These are phyloP conservation scores for Miltochrista miniata DNA, from an alignment of 2,888 invertebrate species.

Conservation along the genomic window DNA sequence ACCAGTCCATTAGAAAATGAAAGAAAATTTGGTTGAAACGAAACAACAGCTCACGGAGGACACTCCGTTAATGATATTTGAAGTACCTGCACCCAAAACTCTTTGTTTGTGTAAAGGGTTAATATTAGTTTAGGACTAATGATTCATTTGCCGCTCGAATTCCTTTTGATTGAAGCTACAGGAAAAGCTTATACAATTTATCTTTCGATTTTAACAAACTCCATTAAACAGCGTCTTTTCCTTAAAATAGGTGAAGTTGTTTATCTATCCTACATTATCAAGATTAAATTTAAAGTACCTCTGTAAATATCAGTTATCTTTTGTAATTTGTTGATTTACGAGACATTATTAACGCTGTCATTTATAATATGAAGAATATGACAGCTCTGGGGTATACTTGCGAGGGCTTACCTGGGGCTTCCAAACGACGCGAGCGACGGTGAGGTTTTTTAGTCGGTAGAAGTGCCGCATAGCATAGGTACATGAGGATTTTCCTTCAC, in stretches of 20 bases:
- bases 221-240: conserved; percentile 17
- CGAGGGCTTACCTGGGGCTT: too few species aligned
- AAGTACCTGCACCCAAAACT: conserved; percentile 49
- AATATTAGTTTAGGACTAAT: conserved; percentile 77
- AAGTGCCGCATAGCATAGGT: too few species aligned
- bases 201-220: conserved; percentile 33
- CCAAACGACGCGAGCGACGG: too few species aligned
- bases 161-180: conserved; percentile 32
- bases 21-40: conserved; percentile 66
- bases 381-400: too few species aligned
- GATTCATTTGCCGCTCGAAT: conserved; percentile 66
- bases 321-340: too few species aligned
- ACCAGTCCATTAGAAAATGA: conserved; percentile 78
- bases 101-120: conserved; percentile 63
- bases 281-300: not conserved
- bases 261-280: not conserved
- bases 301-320: too few species aligned
- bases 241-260: not conserved
- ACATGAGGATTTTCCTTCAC: too few species aligned
- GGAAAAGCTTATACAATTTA: conserved; percentile 42
- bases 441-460: too few species aligned
- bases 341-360: too few species aligned
- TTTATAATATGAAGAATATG: too few species aligned
- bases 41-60: conserved; percentile 52
- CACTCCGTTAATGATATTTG: conserved; percentile 51